Percentiles rank a stretch among this genome's conserved stretches.
Conservation (phyloP, 2,797 vertebrate genomes). For the Nannoperca australis region DNA sequence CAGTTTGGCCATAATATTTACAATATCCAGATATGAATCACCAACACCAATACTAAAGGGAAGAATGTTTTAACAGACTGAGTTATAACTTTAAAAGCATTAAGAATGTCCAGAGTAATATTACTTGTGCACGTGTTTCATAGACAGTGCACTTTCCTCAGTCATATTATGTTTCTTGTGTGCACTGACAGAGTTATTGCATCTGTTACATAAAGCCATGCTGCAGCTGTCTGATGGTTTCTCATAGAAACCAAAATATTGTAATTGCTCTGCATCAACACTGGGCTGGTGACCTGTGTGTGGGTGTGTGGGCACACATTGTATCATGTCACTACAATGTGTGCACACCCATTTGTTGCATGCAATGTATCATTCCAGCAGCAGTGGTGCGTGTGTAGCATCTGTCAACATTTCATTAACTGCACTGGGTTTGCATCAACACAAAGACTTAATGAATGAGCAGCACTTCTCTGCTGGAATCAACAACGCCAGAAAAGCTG, state of each 20-base stretch:
- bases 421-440: conserved; percentile 50
- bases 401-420: conserved; percentile 75
- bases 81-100: conserved; percentile 52
- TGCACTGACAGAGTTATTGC: conserved; percentile 31
- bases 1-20: conserved; percentile 78
- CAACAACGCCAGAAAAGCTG: conserved; percentile 41
- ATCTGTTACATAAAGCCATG: conserved; percentile 28
- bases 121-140: conserved; percentile 46
- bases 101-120: conserved; percentile 29
- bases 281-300: conserved; percentile 4
- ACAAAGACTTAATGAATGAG: conserved; percentile 50
- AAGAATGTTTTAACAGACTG: conserved; percentile 46
- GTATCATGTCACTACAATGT: not conserved
- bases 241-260: conserved; percentile 44
- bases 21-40: conserved; percentile 72
- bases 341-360: conserved; percentile 36
- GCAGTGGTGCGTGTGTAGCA: conserved; percentile 33
- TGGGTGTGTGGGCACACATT: not conserved
- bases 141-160: conserved; percentile 30
- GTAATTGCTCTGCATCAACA: conserved; percentile 36
- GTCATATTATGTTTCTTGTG: conserved; percentile 33
- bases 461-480: conserved; percentile 51
- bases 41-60: conserved; percentile 51
- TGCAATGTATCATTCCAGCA: conserved; percentile 42
- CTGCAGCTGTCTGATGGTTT: conserved; percentile 35